These are phyloP conservation scores for Acipenser ruthenus DNA, from an alignment of 2,797 vertebrate species.

Conservation along the genomic window DNA sequence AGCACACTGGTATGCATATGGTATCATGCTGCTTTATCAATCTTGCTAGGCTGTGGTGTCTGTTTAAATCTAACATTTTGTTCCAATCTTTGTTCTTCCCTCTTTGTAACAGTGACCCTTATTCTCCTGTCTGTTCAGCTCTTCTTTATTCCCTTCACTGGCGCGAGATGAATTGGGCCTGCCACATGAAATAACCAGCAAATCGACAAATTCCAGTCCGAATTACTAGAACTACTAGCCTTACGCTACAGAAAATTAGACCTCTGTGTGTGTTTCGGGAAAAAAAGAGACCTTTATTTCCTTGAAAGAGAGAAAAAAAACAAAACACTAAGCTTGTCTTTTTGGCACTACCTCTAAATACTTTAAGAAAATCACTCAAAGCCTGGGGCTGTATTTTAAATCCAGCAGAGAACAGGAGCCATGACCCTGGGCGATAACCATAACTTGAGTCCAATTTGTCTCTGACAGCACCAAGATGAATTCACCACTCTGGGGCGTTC, in stretches of 20 bases:
- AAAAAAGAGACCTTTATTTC: not conserved
- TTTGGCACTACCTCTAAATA: not conserved
- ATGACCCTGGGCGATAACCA: slow-evolving; percentile 2
- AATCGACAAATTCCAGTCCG: not conserved
- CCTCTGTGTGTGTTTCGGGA: not conserved
- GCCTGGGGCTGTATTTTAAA: slow-evolving; percentile 8
- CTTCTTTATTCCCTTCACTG: not conserved
- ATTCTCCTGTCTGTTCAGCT: not conserved
- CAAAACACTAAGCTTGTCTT: not conserved
- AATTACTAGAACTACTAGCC: not conserved
- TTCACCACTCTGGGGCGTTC: not conserved
- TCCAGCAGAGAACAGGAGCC: slow-evolving; percentile 5
- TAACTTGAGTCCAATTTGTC: not conserved
- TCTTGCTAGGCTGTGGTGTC: too few species aligned
- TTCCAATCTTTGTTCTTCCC: not conserved
- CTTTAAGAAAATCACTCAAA: not conserved
- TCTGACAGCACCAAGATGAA: slow-evolving; percentile 4
- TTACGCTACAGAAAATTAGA: not conserved
- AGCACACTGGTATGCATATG: too few species aligned
- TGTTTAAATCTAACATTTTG: not conserved
- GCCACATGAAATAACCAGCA: not conserved
- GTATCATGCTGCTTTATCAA: too few species aligned
- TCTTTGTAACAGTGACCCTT: not conserved
- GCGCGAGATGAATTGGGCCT: not conserved
- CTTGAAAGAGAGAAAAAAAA: not conserved